Conservation (phyloP, 2,113 vertebrate genomes). For the Tricholaema leucomelas region DNA sequence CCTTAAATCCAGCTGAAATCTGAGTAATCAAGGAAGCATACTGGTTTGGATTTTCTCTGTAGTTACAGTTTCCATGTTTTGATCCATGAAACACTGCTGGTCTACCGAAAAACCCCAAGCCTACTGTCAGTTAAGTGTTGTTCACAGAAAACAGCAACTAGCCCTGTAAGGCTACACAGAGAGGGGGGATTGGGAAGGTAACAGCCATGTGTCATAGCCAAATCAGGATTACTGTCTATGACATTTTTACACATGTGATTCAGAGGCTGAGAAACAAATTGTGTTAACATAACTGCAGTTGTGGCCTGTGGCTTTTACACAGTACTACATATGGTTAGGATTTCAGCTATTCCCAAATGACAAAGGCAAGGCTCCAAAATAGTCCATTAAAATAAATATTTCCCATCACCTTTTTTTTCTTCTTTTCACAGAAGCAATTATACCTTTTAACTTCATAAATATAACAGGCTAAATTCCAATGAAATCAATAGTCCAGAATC, state of each 20-base stretch:
- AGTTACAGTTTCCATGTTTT: not conserved
- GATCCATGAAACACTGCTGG: not conserved
- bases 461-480: not conserved
- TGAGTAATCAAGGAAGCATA: not conserved
- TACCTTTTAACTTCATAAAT: not conserved
- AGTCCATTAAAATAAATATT: not conserved
- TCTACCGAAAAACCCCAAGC: not conserved
- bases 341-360: conserved; percentile 16
- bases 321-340: conserved; percentile 14
- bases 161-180: not conserved
- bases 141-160: not conserved
- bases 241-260: not conserved
- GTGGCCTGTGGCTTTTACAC: conserved; percentile 24
- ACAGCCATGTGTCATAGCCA: not conserved
- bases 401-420: not conserved
- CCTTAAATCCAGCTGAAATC: not conserved
- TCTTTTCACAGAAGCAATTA: not conserved
- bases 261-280: not conserved
- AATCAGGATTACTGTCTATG: not conserved
- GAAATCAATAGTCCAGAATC: not conserved
- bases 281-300: not conserved
- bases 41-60: not conserved
- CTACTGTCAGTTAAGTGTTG: not conserved
- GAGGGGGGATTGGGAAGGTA: not conserved
- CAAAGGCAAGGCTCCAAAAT: not conserved